Conservation (phyloP, 1,140 invertebrate genomes). For the Drosophila dunni region DNA sequence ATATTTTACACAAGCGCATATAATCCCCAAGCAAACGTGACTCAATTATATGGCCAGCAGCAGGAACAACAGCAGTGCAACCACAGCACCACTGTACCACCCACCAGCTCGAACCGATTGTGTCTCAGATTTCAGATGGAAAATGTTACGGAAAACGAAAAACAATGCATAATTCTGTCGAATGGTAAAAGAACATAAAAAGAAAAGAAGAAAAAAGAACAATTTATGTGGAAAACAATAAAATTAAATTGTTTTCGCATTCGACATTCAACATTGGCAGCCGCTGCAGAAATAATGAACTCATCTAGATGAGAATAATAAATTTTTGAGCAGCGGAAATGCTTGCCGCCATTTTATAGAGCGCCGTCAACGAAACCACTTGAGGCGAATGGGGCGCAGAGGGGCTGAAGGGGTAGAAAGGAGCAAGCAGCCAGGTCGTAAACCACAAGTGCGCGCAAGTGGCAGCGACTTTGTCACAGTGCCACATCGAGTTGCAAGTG, state of each 20-base stretch:
- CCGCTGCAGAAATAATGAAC: slow-evolving; percentile 78
- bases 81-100: neutral
- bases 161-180: slow-evolving; percentile 74
- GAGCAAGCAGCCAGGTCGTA: slow-evolving; percentile 64
- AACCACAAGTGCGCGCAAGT: slow-evolving; percentile 75
- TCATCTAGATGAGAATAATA: slow-evolving; percentile 83
- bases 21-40: slow-evolving; percentile 79
- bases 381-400: neutral
- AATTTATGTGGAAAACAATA: slow-evolving; percentile 84
- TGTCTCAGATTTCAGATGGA: slow-evolving; percentile 65
- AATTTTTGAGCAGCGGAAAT: slow-evolving; percentile 66
- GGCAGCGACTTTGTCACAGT: slow-evolving; percentile 75
- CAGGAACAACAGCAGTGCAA: slow-evolving; percentile 1
- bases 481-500: slow-evolving; percentile 30
- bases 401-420: neutral
- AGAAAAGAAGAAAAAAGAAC: slow-evolving; percentile 1
- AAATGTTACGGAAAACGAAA: slow-evolving; percentile 15
- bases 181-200: slow-evolving; percentile 10
- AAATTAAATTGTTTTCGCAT: slow-evolving; percentile 84
- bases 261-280: slow-evolving; percentile 66
- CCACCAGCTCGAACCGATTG: slow-evolving; percentile 20
- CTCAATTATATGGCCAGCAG: slow-evolving; percentile 79
- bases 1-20: slow-evolving; percentile 58
- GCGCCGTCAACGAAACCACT: slow-evolving; percentile 5
- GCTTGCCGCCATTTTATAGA: slow-evolving; percentile 41